phyloP scores from a whole-genome alignment of 2,797 vertebrate species.

The Prionace glauca region DNA sequence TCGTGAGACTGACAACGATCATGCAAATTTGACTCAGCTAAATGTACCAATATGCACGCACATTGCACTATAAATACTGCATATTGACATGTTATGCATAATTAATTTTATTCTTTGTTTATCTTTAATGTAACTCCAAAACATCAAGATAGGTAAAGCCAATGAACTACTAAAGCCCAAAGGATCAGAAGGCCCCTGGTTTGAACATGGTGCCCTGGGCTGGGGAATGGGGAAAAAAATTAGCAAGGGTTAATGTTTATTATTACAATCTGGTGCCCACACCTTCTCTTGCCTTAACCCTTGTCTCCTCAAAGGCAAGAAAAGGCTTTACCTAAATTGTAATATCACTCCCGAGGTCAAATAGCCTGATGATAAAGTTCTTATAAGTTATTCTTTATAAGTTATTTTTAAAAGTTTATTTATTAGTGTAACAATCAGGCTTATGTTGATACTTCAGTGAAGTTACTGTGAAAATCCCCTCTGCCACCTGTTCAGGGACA shows the following conservation, averaged over 20 bases:
- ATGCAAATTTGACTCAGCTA: not conserved
- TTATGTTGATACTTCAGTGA: too few species aligned
- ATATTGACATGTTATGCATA: not conserved
- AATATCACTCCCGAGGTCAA: not conserved
- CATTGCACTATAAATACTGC: not conserved
- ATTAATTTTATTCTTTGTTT: not conserved
- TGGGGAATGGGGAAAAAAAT: not conserved
- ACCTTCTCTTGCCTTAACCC: not conserved
- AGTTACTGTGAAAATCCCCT: too few species aligned
- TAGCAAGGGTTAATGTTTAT: not conserved
- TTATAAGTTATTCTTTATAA: too few species aligned
- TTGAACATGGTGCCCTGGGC: not conserved
- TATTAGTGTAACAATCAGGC: too few species aligned
- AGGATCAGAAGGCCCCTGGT: not conserved
- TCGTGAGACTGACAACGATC: not conserved
- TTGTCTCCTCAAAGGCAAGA: not conserved
- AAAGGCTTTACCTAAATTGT: too few species aligned
- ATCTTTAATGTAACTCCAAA: not conserved
- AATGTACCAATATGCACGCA: not conserved
- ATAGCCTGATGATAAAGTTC: not conserved
- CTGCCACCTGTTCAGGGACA: too few species aligned
- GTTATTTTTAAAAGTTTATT: too few species aligned
- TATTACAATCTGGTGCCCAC: not conserved
- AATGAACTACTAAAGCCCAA: not conserved
- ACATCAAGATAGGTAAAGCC: not conserved